phyloP scores from a whole-genome alignment of 2,113 vertebrate genomes.

The Laterallus jamaicensis region DNA sequence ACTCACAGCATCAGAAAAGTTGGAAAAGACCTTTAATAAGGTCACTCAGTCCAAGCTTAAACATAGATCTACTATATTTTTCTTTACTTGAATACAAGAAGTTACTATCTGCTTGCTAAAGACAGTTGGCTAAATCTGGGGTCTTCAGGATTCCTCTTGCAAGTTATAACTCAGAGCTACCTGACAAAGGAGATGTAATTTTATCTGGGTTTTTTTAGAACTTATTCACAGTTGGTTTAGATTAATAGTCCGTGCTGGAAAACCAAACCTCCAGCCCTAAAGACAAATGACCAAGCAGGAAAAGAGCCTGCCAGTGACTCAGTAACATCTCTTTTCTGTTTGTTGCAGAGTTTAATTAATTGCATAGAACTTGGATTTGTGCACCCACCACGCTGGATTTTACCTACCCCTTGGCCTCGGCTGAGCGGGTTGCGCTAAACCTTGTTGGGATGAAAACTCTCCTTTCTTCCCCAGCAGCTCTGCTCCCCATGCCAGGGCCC shows the following conservation, averaged over 20 bases:
- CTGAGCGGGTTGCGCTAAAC: neutral
- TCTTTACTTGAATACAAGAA: neutral
- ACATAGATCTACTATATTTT: neutral
- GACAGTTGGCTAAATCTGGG: neutral
- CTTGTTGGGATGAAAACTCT: neutral
- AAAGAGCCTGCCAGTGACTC: neutral
- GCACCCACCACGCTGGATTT: neutral
- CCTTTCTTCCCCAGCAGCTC: neutral
- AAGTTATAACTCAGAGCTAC: neutral
- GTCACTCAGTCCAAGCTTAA: neutral
- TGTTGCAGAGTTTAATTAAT: neutral
- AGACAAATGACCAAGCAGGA: neutral
- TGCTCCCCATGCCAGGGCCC: fast-evolving
- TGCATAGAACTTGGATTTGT: neutral
- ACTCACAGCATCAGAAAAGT: too few relatives aligned
- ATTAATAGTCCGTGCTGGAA: neutral
- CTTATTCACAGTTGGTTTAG: neutral
- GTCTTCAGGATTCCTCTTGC: neutral
- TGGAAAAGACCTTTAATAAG: neutral
- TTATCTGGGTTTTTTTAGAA: neutral
- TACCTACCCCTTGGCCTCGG: neutral
- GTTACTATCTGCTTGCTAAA: neutral
- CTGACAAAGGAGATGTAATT: neutral
- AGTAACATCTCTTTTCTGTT: neutral
- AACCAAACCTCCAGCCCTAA: neutral